Conservation (phyloP, 2,113 vertebrate species). For the Tor tambroides region DNA sequence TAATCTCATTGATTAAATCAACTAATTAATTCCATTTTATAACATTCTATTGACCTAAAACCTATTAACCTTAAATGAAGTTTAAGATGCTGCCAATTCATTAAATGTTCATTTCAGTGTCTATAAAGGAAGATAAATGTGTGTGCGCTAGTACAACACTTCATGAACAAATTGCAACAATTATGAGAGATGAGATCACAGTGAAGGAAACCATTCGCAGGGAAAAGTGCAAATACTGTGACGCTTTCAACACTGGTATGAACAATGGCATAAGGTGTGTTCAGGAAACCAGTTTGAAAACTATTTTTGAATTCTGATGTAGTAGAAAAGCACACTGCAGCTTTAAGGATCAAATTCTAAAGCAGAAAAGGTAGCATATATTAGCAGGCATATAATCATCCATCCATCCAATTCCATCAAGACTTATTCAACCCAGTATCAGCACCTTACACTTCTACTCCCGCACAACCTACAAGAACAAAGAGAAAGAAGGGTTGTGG, state of each 20-base stretch:
- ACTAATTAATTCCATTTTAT: too few relatives aligned
- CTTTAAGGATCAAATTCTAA: not conserved
- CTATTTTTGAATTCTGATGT: not conserved
- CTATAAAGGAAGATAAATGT: not conserved
- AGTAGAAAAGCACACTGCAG: not conserved
- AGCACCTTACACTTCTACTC: not conserved
- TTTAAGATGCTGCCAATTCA: too few relatives aligned
- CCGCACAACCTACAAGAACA: constrained; percentile 30
- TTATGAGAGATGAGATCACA: not conserved
- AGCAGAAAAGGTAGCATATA: not conserved
- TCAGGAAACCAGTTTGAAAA: not conserved
- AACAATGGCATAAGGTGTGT: not conserved
- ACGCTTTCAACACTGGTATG: not conserved
- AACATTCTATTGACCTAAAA: too few relatives aligned
- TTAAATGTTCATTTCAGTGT: too few relatives aligned
- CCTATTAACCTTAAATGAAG: too few relatives aligned
- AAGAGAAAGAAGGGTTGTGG: constrained; percentile 32
- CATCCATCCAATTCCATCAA: constrained; percentile 1
- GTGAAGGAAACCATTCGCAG: not conserved
- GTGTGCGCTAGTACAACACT: not conserved
- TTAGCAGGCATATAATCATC: not conserved
- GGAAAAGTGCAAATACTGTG: not conserved
- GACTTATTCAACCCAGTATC: constrained; percentile 13
- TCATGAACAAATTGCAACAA: not conserved
- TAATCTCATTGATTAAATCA: too few relatives aligned